Evolutionary conservation across 1,140 invertebrate species (phyloP), one percentile per base, ranked within the genome.

Genomic region (Drosophila takahashii): DNA sequence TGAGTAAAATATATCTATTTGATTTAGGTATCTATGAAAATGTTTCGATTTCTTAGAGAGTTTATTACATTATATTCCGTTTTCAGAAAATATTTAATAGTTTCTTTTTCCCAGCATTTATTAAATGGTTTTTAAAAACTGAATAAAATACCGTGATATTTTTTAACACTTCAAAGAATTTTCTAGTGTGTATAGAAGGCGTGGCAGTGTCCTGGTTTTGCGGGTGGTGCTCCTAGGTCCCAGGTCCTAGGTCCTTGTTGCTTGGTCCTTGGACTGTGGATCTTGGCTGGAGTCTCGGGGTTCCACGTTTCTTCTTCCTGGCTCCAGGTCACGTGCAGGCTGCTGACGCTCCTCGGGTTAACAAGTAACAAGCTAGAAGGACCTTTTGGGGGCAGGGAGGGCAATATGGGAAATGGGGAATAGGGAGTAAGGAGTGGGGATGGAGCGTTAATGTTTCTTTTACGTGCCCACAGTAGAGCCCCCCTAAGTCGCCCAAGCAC

Each of bases 401-500:
- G 16, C 16, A 16, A 22, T 45, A 22, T 1, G 22, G 22, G 22
- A 3, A 22, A 22, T 1, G 22, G 22, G 22, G 22, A 22, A 3
- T 22, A 22, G 22, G 22, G 22, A 22, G 22, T 22, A 22, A 3
- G 22, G 22, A 22, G 3, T 22, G 22, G 56, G 60, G 73, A 65
- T 77, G 71, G 50, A 59, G 83, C 83, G 70, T 81, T 86, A 87
- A 86, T 86, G 83, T 87, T 86, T 83, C 83, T 86, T 86, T 86
- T 86, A 86, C 83, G 83, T 86, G 83, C 67, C 81, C 57, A 15
- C 48, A 57, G 51, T 39, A 39, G 64, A 39, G 5, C 18, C 22
- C 34, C 29, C 9, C 37, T 15, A 47, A 32, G 11, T 18, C 37
- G 37, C 44, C 64, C 58, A 48, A 51, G 73, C 81, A 77, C 81